Conservation (phyloP, 2,113 vertebrate genomes). For the Podilymbus podiceps region DNA sequence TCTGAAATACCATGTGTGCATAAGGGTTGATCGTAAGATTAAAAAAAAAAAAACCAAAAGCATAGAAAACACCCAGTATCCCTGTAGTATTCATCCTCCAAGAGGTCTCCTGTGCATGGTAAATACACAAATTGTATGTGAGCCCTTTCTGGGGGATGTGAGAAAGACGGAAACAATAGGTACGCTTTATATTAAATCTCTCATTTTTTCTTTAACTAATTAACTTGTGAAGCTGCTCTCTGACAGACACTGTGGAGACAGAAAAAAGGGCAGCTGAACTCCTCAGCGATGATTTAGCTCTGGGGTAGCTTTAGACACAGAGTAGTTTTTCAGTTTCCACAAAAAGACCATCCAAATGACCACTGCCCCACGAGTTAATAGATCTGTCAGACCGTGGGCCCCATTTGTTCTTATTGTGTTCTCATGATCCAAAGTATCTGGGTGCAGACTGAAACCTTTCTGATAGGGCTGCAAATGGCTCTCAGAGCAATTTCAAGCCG, state of each 20-base stretch:
- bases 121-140: not conserved
- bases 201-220: not conserved
- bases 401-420: not conserved
- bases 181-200: not conserved
- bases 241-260: not conserved
- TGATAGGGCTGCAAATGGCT: constrained; percentile 2
- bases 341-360: not conserved
- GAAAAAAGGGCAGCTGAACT: not conserved
- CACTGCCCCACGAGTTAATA: not conserved
- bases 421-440: not conserved
- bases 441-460: not conserved
- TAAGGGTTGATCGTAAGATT: not conserved
- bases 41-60: not conserved
- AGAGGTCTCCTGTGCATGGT: not conserved
- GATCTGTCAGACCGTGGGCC: not conserved
- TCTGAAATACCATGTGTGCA: not conserved
- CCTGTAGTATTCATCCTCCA: not conserved
- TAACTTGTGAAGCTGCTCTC: not conserved
- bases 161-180: not conserved
- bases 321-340: not conserved
- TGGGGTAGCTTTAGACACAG: not conserved
- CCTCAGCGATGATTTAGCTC: not conserved
- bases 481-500: constrained; percentile 27
- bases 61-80: not conserved
- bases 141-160: not conserved